These are phyloP conservation scores for Cantharis nigra DNA, from an alignment of 2,888 invertebrate species.

Conservation along the genomic window DNA sequence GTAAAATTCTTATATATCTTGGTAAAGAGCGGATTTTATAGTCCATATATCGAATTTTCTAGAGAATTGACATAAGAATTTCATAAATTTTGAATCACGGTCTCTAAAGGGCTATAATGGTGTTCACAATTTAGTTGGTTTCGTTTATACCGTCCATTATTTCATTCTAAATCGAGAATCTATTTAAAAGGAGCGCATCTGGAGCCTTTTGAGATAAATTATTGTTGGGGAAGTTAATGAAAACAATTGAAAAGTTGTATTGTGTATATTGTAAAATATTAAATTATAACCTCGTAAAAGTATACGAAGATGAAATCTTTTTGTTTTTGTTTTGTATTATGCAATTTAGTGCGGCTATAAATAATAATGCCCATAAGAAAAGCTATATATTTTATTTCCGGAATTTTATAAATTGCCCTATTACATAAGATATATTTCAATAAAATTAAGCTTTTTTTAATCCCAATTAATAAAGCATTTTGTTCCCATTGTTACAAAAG, in stretches of 20 bases:
- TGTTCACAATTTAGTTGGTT: conserved; percentile 10
- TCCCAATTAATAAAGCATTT: no score
- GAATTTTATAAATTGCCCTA: neutral
- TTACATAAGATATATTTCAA: neutral
- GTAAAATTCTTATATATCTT: neutral
- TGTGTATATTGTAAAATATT: neutral
- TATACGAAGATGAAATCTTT: neutral
- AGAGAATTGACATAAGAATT: conserved; percentile 2
- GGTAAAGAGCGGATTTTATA: neutral
- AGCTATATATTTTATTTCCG: neutral
- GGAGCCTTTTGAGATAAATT: neutral
- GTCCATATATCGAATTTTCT: neutral
- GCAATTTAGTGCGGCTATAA: neutral
- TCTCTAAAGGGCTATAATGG: conserved; percentile 11
- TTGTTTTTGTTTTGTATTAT: neutral
- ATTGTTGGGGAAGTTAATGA: neutral
- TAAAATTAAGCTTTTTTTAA: neutral
- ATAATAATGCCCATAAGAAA: neutral
- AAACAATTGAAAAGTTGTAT: neutral
- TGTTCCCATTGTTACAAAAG: no score
- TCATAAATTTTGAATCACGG: conserved; percentile 12
- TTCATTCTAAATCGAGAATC: conserved; percentile 6
- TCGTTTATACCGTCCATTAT: conserved; percentile 8
- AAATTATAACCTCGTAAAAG: neutral
- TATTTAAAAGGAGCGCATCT: neutral